Base-by-base conservation (phyloP, 2,113 vertebrate species). In the Deroptyus accipitrinus region DNA sequence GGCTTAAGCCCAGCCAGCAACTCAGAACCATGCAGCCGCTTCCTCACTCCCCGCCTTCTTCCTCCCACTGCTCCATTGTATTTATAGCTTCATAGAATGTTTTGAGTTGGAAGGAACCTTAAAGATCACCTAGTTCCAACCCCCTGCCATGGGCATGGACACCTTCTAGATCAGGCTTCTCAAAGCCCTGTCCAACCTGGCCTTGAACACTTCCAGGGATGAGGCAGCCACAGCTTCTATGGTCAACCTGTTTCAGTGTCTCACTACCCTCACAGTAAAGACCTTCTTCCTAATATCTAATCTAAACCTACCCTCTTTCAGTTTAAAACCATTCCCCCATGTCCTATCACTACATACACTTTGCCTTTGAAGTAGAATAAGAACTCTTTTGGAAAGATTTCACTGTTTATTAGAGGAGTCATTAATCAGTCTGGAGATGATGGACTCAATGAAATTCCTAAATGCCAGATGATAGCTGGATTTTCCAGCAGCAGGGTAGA, bases 361-460 rank as follows among this genome's bases (percentile, higher is more conserved):
- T 59, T 24, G 57, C 22, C 57, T 59, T 59, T 35, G 15, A 89
- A 84, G 66, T 89, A 90, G 25, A 84, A 12, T 74, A 70, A 68
- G 22, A 83, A 68, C 55, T 92, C 68, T 70, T 83, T 93, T 92
- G 57, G 49, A 90, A 92, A 91, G 70, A 82, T 97, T 96, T 94
- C 49, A 73, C 13, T 90, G 30, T 84, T 94, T 95, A 51, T 97
- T 86, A 86, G 54, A 88, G 57, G 42, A 90, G 59, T 88, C 9
- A 2, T 96, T 96, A 94, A 90, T 94, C 93, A 92, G 67, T 78
- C 84, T 88, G 90, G 76, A 94, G 83, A 86, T 17, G 22, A 28
- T 61, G n/a, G 86, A 82, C 84, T 95, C 62, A 5, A 59, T 78
- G 84, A 82, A 94, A 92, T 96, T 97, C 80, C 91, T 80, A 85